Percentiles rank a stretch among this genome's conserved stretches.
Conservation (phyloP, 2,888 invertebrate genomes). For the Trissonchulus sp. region DNA sequence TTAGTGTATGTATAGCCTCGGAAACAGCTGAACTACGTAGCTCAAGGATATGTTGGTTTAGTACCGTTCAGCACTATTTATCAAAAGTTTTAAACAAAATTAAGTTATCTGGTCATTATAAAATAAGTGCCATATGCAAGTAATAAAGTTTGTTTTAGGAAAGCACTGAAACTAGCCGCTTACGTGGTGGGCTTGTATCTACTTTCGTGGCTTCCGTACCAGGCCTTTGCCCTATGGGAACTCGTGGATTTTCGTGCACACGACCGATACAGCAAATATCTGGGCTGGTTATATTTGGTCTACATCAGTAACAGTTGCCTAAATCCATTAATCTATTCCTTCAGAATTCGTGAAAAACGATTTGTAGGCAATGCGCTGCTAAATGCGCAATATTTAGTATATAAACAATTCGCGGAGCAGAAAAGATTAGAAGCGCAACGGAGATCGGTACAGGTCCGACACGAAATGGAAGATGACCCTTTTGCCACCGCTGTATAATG, state of each 20-base stretch:
- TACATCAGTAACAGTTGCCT: conserved; percentile 16
- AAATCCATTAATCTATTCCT: conserved; percentile 15
- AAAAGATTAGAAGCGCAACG: too few relatives aligned
- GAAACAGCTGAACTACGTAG: too few relatives aligned
- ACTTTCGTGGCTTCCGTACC: conserved; percentile 6
- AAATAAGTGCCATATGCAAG: too few relatives aligned
- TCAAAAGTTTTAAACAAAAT: too few relatives aligned
- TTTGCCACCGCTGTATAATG: too few relatives aligned
- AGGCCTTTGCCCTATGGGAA: not conserved
- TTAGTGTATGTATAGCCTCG: too few relatives aligned
- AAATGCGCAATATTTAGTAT: not conserved
- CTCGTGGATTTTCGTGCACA: not conserved
- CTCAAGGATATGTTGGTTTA: too few relatives aligned
- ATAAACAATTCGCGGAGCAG: not conserved
- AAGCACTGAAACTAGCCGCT: not conserved
- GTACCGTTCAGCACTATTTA: too few relatives aligned
- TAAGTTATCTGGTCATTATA: too few relatives aligned
- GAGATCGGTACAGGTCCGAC: too few relatives aligned
- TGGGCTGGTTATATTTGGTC: conserved; percentile 3
- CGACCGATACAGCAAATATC: not conserved
- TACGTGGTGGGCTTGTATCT: not conserved
- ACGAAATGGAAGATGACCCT: too few relatives aligned
- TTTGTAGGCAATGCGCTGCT: not conserved
- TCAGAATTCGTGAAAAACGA: not conserved
- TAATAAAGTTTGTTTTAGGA: not conserved